Evolutionary conservation across 2,888 invertebrate species (phyloP).

Genomic region (Pandemis heparana): DNA sequence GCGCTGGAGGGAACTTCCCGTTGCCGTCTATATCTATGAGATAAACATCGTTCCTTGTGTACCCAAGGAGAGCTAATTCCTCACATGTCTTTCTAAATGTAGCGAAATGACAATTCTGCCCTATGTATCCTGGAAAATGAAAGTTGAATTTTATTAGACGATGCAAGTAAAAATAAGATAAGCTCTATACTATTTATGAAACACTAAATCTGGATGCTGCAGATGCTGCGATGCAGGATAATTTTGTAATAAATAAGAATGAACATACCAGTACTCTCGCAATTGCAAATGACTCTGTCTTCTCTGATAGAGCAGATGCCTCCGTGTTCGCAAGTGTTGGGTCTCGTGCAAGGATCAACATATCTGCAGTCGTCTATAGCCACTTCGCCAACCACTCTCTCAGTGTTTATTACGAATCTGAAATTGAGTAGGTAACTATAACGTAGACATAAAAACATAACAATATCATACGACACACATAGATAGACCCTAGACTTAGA

Average conservation of each 20-base stretch:
- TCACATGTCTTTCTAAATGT: constrained; percentile 96
- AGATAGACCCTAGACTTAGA: neutral
- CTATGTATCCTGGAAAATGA: constrained; percentile 89
- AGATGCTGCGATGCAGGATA: no score
- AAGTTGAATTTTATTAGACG: neutral
- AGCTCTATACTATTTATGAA: no score
- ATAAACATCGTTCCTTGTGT: constrained; percentile 95
- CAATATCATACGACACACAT: neutral
- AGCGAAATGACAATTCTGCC: constrained; percentile 97
- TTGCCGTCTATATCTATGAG: constrained; percentile 97
- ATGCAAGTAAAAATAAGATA: no score
- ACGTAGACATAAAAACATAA: neutral
- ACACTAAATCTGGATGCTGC: no score
- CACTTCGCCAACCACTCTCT: constrained; percentile 94
- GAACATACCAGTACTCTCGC: constrained; percentile 90
- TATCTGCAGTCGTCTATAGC: constrained; percentile 96
- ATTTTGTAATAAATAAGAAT: neutral
- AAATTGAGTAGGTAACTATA: neutral
- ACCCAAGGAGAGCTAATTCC: constrained; percentile 94
- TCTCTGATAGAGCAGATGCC: constrained; percentile 96
- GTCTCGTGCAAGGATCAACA: constrained; percentile 94
- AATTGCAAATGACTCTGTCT: constrained; percentile 95
- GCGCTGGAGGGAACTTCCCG: constrained; percentile 95
- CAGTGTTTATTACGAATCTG: constrained; percentile 91
- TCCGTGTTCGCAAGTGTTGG: constrained; percentile 96